Base-by-base conservation (phyloP, 2,113 vertebrate genomes). In the Chrysochloris asiatica region DNA sequence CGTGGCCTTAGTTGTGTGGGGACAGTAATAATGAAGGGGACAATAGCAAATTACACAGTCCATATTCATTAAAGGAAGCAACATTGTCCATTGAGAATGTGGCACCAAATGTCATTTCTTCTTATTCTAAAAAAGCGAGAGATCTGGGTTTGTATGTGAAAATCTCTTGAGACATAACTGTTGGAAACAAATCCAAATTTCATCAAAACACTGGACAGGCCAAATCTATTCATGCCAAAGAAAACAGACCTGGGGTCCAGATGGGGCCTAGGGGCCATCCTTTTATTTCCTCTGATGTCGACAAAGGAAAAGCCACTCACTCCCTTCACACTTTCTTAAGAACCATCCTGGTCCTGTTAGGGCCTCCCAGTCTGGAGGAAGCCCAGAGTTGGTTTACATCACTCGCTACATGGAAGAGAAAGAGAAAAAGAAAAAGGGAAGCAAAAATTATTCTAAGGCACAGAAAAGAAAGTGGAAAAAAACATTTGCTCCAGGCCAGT, bases 101-200 rank as follows among this genome's bases (percentile, higher is more conserved):
- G 24, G n/a, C 50, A 17, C 9, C 12, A 30, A 30, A 19, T 65
- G 48, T 76, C 71, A 63, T 8, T 19, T 52, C 5, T 93, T 69
- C 38, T 9, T 65, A 22, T 63, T 82, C n/a, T 33, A 11, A 48
- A 43, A 72, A 17, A 65, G 26, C 14, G 78, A 75, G 43, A 59
- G 84, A 47, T 8, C 22, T 65, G 21, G 54, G 38, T 36, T 72
- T 88, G 16, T 41, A 21, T 43, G 30, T 33, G 75, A 89, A 86
- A 33, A 75, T 61, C 17, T 16, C 45, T 22, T 86, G 47, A 77
- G 24, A 36, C 81, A 61, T 65, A 75, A 77, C 73, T 47, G 7
- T 84, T 87, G 83, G 30, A 81, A 89, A 78, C 52, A 84, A 92
- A 82, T 56, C 67, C 45, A 67, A 41, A 48, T 93, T 41, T 81